Evolutionary conservation across 2,888 invertebrate species (phyloP).

Genomic region (Ceriagrion tenellum): DNA sequence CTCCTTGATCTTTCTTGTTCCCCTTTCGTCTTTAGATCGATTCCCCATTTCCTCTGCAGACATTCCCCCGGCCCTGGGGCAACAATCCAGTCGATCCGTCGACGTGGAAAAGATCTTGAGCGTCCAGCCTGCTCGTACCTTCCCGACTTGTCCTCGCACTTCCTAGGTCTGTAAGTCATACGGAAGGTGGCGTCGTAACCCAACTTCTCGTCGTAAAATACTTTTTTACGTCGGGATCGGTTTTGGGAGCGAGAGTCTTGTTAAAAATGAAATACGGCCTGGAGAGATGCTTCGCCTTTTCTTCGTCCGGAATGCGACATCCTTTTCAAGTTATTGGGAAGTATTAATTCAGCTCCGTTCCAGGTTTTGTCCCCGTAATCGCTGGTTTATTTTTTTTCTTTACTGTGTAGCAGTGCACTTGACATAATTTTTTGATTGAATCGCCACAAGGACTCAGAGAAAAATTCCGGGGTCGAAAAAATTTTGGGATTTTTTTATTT

Average conservation of each 20-base stretch:
- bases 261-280: conserved; percentile 4
- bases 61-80: not conserved
- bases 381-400: not conserved
- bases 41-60: no score
- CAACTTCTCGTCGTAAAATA: conserved; percentile 6
- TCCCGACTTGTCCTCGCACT: not conserved
- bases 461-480: not conserved
- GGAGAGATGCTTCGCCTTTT: not conserved
- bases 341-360: not conserved
- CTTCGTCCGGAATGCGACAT: not conserved
- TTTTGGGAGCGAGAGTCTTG: not conserved
- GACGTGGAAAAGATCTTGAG: not conserved
- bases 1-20: no score
- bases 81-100: not conserved
- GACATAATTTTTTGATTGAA: not conserved
- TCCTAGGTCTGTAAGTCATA: not conserved
- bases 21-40: no score
- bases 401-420: not conserved
- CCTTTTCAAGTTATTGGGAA: not conserved
- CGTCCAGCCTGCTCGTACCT: not conserved
- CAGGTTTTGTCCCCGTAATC: not conserved
- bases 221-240: not conserved
- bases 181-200: not conserved
- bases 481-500: no score
- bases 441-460: not conserved